A percentile compares a stretch with the other conserved stretches of the same genome.
These are phyloP conservation scores for Nannoperca australis DNA, from an alignment of 2,797 vertebrate species.

Conservation along the genomic window DNA sequence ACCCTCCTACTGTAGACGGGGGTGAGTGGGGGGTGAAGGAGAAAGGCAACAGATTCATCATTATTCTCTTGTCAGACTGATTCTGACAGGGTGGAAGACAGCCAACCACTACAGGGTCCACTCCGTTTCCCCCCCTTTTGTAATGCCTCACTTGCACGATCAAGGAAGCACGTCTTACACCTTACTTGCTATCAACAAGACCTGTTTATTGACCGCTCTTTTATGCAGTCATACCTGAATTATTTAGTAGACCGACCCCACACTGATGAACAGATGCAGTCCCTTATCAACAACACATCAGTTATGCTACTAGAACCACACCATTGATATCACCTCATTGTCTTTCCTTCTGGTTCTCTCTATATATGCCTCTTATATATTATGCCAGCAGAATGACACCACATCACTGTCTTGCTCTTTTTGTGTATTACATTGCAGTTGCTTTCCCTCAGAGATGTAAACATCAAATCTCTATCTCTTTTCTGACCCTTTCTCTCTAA, in stretches of 20 bases:
- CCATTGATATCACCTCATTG: conserved; percentile 26
- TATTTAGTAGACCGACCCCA: conserved; percentile 66
- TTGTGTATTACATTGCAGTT: conserved; percentile 22
- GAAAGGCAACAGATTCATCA: conserved; percentile 41
- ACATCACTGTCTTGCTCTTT: conserved; percentile 32
- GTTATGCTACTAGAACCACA: conserved; percentile 47
- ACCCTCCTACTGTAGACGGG: conserved; percentile 42
- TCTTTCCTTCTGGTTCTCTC: conserved; percentile 29
- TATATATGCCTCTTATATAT: conserved; percentile 24
- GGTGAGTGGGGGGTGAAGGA: conserved; percentile 11
- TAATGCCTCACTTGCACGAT: conserved; percentile 25
- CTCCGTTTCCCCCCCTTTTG: conserved; percentile 1
- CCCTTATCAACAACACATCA: conserved; percentile 50
- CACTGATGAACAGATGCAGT: conserved; percentile 58
- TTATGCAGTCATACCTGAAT: conserved; percentile 73
- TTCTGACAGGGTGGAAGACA: conserved; percentile 41
- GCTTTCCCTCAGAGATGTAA: conserved; percentile 33
- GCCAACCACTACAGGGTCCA: conserved; percentile 16
- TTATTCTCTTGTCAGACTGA: conserved; percentile 43
- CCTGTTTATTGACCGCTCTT: conserved; percentile 58
- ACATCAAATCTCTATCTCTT: conserved; percentile 37
- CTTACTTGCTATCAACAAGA: conserved; percentile 53
- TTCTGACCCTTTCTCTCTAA: conserved; percentile 34
- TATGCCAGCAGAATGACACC: conserved; percentile 39
- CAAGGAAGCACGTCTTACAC: conserved; percentile 27